Conservation (phyloP, 2,113 vertebrate species). For the Crotalus horridus region DNA sequence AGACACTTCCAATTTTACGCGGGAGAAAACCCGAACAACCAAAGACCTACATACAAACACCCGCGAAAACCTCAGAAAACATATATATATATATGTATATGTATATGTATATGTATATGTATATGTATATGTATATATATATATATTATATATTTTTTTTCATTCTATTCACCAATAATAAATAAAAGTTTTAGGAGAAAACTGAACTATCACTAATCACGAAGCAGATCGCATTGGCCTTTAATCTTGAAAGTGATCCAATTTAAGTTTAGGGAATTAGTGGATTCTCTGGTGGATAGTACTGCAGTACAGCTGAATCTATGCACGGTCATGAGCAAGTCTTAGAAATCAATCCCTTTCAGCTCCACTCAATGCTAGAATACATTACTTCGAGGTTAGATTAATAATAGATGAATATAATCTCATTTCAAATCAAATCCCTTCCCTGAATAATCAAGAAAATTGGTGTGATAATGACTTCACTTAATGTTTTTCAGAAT, state of each 20-base stretch:
- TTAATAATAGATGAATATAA: background rate
- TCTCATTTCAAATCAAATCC: background rate
- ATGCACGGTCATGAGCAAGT: background rate
- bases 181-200: background rate
- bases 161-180: background rate
- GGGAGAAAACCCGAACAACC: too few relatives aligned
- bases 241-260: background rate
- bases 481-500: background rate
- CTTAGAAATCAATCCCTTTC: background rate
- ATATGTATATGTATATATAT: too few relatives aligned
- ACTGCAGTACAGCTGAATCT: background rate
- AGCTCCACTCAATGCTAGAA: background rate
- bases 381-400: background rate
- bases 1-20: too few relatives aligned
- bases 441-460: background rate
- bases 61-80: too few relatives aligned
- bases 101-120: too few relatives aligned
- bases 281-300: background rate
- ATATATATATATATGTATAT: too few relatives aligned
- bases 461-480: background rate
- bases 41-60: too few relatives aligned
- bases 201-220: background rate
- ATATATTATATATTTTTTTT: too few relatives aligned
- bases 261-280: background rate
- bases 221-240: background rate